A percentile compares a stretch with the other conserved stretches of the same genome.
Conservation (phyloP, 2,113 vertebrate genomes). For the Aptenodytes patagonicus region DNA sequence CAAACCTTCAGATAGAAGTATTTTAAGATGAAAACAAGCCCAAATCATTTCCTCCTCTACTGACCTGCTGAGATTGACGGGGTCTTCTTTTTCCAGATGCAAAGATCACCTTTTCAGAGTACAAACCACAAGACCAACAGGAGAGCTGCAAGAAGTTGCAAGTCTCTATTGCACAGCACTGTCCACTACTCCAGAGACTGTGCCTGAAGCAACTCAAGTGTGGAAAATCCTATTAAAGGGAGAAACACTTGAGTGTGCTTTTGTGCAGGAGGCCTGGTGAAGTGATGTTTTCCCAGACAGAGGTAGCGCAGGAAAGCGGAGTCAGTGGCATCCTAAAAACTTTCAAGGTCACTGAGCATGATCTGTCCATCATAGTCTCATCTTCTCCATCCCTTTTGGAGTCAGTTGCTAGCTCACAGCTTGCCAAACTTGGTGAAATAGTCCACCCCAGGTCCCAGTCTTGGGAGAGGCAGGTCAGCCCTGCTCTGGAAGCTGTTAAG, state of each 20-base stretch:
- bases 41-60: background rate
- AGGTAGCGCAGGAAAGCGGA: rapidly evolving
- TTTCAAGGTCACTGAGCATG: background rate
- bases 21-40: background rate
- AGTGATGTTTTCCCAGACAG: background rate
- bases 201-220: background rate
- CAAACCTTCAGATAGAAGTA: background rate
- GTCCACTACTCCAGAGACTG: rapidly evolving
- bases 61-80: background rate
- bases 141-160: rapidly evolving
- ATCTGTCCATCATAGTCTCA: too few relatives aligned
- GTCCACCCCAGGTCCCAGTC: background rate
- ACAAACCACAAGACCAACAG: background rate
- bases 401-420: background rate
- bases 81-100: background rate
- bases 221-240: background rate
- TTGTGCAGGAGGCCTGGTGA: background rate
- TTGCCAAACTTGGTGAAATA: background rate
- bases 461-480: background rate
- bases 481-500: background rate
- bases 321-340: background rate
- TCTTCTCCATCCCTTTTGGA: background rate
- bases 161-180: background rate
- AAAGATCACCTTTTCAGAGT: background rate
- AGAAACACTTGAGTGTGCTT: background rate